Conservation (phyloP, 1,140 invertebrate species). For the Chrysomallon squamiferum region DNA sequence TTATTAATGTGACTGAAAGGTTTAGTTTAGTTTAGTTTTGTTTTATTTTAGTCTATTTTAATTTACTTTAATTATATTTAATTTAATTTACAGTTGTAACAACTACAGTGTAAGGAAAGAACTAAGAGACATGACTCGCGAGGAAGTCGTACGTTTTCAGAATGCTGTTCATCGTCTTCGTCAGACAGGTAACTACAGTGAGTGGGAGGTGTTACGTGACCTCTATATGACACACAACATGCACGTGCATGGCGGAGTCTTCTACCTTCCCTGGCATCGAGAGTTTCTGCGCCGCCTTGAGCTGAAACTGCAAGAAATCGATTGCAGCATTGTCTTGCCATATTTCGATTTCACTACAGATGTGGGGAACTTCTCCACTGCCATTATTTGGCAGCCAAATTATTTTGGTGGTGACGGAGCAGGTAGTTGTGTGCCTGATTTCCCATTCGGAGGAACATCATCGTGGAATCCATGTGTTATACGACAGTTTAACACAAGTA, state of each 20-base stretch:
- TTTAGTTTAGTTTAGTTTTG: too few relatives aligned
- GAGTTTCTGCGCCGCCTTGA: constrained; percentile 50
- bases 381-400: constrained; percentile 57
- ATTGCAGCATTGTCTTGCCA: constrained; percentile 54
- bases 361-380: constrained; percentile 47
- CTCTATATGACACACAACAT: constrained; percentile 55
- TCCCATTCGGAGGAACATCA: constrained; percentile 47
- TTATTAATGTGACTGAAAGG: too few relatives aligned
- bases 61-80: too few relatives aligned
- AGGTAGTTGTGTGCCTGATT: constrained; percentile 48
- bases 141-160: constrained; percentile 50
- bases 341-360: constrained; percentile 61
- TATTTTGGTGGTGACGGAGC: constrained; percentile 53
- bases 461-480: constrained; percentile 55
- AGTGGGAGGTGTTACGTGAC: constrained; percentile 54
- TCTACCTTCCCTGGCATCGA: constrained; percentile 57
- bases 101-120: constrained; percentile 45
- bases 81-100: constrained; percentile 41
- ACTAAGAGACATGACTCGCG: constrained; percentile 49
- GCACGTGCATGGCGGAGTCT: constrained; percentile 49
- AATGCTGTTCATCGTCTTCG: constrained; percentile 44
- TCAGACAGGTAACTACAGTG: constrained; percentile 31
- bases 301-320: constrained; percentile 51
- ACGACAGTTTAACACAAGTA: constrained; percentile 46
- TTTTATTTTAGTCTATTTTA: too few relatives aligned